A percentile compares a stretch with the other conserved stretches of the same genome.
These are phyloP conservation scores for Naja naja DNA, from an alignment of 2,113 vertebrate species.

Conservation along the genomic window DNA sequence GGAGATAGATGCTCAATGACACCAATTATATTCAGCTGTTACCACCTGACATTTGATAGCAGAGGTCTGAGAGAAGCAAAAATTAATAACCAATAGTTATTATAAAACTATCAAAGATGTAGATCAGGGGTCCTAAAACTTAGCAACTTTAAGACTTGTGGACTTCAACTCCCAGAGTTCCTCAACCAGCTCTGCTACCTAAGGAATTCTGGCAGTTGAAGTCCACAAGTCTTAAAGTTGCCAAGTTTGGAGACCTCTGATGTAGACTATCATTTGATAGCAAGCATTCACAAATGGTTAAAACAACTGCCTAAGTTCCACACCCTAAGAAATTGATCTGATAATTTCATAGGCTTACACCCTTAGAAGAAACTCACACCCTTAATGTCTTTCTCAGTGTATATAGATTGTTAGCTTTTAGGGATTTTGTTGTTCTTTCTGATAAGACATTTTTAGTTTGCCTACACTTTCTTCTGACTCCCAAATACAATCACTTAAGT, in stretches of 20 bases:
- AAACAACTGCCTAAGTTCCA: constrained; percentile 20
- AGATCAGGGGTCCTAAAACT: not conserved
- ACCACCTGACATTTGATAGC: not conserved
- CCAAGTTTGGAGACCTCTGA: no score
- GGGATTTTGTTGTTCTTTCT: not conserved
- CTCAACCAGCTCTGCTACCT: no score
- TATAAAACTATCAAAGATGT: constrained; percentile 31
- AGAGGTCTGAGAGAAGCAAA: not conserved
- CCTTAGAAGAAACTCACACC: not conserved
- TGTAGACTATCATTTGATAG: constrained; percentile 46
- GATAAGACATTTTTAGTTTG: not conserved
- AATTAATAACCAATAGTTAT: constrained; percentile 8
- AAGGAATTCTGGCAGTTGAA: no score
- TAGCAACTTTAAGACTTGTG: no score
- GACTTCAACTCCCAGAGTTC: no score
- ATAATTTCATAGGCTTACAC: constrained; percentile 21
- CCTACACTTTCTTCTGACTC: constrained; percentile 1
- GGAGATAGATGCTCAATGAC: not conserved
- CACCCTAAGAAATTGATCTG: constrained; percentile 34
- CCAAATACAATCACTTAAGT: constrained; percentile 17
- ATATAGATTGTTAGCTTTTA: not conserved
- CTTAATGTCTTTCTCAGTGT: not conserved
- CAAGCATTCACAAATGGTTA: constrained; percentile 46
- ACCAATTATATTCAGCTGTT: constrained; percentile 7
- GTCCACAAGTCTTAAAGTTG: no score